A percentile compares a stretch with the other conserved stretches of the same genome.
These are phyloP conservation scores for Pempheris klunzingeri DNA, from an alignment of 2,797 vertebrate genomes.

Conservation along the genomic window DNA sequence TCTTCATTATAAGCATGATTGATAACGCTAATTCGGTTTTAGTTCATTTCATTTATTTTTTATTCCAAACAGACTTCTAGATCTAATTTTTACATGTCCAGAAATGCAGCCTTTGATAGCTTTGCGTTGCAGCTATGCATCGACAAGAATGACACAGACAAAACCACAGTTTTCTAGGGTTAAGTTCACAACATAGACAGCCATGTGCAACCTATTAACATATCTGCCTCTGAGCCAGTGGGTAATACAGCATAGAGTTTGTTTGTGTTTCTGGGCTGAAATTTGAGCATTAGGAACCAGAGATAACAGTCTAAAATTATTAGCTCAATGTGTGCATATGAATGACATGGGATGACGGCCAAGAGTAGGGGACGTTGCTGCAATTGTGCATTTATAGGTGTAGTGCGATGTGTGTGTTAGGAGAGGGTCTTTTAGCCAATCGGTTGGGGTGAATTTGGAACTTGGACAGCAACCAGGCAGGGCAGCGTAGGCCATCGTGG, in stretches of 20 bases:
- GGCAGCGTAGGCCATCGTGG: conserved; percentile 55
- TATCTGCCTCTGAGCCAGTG: conserved; percentile 75
- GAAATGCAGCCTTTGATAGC: conserved; percentile 74
- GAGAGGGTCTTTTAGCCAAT: conserved; percentile 52
- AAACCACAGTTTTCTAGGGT: conserved; percentile 76
- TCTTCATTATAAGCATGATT: conserved; percentile 19
- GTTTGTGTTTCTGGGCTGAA: conserved; percentile 57
- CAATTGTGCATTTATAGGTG: conserved; percentile 51
- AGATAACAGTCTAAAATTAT: conserved; percentile 43
- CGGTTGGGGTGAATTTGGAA: conserved; percentile 59
- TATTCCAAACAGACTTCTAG: conserved; percentile 27
- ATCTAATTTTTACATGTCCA: conserved; percentile 53
- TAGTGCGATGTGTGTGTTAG: conserved; percentile 53
- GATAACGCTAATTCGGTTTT: conserved; percentile 43
- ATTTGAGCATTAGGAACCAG: conserved; percentile 38
- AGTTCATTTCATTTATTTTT: conserved; percentile 7
- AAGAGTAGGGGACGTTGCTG: conserved; percentile 33
- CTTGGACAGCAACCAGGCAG: conserved; percentile 70
- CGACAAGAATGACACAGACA: conserved; percentile 81
- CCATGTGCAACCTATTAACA: conserved; percentile 78
- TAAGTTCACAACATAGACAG: conserved; percentile 75
- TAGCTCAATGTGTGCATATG: conserved; percentile 27
- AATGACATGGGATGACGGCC: conserved; percentile 43
- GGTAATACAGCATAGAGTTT: conserved; percentile 55
- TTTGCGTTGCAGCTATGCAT: conserved; percentile 76